Percentiles rank a stretch among this genome's conserved stretches.
Conservation (phyloP, 2,113 vertebrate genomes). For the Telmatochromis sp. region DNA sequence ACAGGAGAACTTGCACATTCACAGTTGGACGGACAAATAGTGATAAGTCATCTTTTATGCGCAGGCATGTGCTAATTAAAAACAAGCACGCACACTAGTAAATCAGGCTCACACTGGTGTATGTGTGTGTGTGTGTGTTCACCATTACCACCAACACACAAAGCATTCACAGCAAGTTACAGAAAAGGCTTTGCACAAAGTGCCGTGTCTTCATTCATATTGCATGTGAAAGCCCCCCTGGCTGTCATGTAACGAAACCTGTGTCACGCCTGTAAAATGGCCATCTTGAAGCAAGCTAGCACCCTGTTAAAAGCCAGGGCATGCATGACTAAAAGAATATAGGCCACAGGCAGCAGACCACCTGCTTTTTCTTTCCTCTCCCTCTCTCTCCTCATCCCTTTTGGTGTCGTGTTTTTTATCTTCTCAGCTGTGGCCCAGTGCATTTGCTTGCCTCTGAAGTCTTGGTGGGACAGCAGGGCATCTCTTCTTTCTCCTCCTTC, state of each 20-base stretch:
- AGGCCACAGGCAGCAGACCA: conserved; percentile 37
- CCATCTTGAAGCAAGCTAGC: conserved; percentile 25
- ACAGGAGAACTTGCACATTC: not conserved
- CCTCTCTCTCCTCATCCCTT: not conserved
- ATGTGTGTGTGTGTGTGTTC: not conserved
- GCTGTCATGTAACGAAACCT: conserved; percentile 44
- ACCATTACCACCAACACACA: not conserved
- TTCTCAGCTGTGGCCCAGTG: conserved; percentile 15
- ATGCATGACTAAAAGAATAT: conserved; percentile 46
- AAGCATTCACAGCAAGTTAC: not conserved
- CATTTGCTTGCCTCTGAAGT: conserved; percentile 39
- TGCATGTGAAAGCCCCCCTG: conserved; percentile 28
- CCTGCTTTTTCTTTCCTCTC: not conserved
- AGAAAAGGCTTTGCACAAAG: conserved; percentile 1
- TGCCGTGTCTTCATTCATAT: conserved; percentile 41
- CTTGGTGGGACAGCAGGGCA: conserved; percentile 35
- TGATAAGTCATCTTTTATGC: conserved; percentile 13
- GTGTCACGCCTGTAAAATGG: conserved; percentile 46
- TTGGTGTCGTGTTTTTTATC: not conserved
- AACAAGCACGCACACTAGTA: not conserved
- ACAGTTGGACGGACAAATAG: not conserved
- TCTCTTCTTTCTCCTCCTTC: conserved; percentile 5
- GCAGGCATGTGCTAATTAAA: conserved; percentile 38
- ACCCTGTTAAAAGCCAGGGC: conserved; percentile 26
- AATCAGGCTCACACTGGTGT: not conserved